A percentile compares a stretch with the other conserved stretches of the same genome.
These are phyloP conservation scores for Aspidiotus destructor DNA, from an alignment of 2,888 invertebrate genomes.

Conservation along the genomic window DNA sequence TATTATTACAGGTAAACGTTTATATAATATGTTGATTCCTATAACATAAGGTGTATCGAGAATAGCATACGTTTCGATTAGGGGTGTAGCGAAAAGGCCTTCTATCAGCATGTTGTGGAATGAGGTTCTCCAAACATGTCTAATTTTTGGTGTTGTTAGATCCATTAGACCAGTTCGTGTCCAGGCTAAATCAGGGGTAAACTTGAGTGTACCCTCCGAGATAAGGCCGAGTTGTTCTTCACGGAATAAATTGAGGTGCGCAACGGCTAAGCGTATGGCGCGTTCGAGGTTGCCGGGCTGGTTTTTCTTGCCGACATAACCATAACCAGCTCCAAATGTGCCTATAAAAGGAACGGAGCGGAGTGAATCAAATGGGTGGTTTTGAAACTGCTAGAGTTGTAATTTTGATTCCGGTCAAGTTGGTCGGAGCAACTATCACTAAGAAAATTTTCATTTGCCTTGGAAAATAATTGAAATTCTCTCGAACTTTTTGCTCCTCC, in stretches of 20 bases:
- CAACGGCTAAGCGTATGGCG: background rate
- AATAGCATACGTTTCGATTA: background rate
- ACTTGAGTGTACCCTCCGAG: too few relatives aligned
- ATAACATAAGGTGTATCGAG: background rate
- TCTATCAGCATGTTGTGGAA: background rate
- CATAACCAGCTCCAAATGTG: background rate
- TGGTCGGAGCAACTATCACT: too few relatives aligned
- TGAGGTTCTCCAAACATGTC: background rate
- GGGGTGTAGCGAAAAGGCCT: background rate
- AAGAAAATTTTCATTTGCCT: too few relatives aligned
- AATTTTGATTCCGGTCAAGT: too few relatives aligned
- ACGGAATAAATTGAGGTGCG: background rate
- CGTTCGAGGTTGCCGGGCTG: background rate
- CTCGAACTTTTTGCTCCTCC: too few relatives aligned
- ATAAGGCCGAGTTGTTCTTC: too few relatives aligned
- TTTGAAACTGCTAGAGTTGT: too few relatives aligned
- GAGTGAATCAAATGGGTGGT: background rate
- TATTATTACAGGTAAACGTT: background rate
- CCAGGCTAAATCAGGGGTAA: background rate
- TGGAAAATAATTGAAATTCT: too few relatives aligned
- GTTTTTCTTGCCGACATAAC: background rate
- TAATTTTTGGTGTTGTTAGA: background rate
- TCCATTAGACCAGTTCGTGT: background rate
- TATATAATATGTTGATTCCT: background rate
- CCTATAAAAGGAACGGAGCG: background rate